Percentiles rank a stretch among this genome's conserved stretches.
phyloP scores from a whole-genome alignment of 2,113 vertebrate species.

The Tichodroma muraria region DNA sequence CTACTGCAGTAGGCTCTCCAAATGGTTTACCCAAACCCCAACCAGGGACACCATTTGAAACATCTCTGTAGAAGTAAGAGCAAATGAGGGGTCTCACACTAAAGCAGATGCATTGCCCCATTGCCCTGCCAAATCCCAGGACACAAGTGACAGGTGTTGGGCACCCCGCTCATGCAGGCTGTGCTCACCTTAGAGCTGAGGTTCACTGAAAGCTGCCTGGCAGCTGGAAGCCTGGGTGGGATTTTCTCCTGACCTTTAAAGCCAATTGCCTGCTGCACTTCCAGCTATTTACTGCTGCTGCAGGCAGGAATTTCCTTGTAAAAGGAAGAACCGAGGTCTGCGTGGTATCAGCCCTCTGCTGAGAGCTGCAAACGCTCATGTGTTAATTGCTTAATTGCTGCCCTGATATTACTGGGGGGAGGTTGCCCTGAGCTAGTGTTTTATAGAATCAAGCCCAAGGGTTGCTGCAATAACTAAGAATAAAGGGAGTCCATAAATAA shows the following conservation, averaged over 20 bases:
- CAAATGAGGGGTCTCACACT: not conserved
- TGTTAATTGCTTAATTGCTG: not conserved
- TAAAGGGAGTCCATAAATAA: not conserved
- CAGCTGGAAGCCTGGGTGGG: not conserved
- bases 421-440: not conserved
- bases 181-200: not conserved
- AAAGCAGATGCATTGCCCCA: rapidly evolving
- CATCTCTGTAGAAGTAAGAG: not conserved
- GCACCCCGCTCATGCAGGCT: rapidly evolving
- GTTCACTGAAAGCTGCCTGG: not conserved
- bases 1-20: not conserved
- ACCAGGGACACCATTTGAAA: not conserved
- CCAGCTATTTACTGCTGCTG: not conserved
- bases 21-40: not conserved
- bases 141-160: not conserved
- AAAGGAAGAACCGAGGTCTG: not conserved
- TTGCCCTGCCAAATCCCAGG: not conserved
- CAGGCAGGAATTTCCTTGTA: not conserved
- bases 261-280: not conserved
- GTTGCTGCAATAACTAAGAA: not conserved
- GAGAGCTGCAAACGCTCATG: not conserved
- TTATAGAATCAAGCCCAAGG: not conserved
- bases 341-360: not conserved
- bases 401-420: not conserved
- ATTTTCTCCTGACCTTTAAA: not conserved